Evolutionary conservation across 2,888 invertebrate genomes (phyloP).

Genomic region (Dynastes grantii): DNA sequence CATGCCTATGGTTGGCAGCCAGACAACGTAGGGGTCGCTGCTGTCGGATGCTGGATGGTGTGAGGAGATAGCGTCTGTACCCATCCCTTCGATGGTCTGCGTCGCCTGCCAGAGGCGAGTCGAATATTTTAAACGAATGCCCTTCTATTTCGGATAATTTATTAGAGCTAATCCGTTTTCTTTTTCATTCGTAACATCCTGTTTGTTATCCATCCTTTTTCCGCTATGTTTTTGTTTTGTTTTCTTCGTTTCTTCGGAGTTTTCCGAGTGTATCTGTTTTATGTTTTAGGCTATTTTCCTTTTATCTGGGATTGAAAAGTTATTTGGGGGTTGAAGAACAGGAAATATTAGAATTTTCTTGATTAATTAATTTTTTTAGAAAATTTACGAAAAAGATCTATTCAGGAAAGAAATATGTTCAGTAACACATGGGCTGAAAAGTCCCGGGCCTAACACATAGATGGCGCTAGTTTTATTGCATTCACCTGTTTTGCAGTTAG

Average conservation of each 20-base stretch:
- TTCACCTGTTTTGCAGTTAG: too few relatives aligned
- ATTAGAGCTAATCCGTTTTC: conserved; percentile 35
- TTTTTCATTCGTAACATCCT: conserved; percentile 21
- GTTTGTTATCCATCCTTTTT: conserved; percentile 10
- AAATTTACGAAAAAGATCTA: too few relatives aligned
- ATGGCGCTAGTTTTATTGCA: too few relatives aligned
- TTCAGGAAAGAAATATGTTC: too few relatives aligned
- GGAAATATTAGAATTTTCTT: too few relatives aligned
- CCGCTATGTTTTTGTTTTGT: not conserved
- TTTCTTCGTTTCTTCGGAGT: not conserved
- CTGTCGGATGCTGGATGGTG: not conserved
- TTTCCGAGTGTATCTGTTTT: not conserved
- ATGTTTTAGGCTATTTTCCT: too few relatives aligned
- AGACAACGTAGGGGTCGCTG: not conserved
- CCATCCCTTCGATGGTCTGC: conserved; percentile 25
- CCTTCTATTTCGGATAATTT: conserved; percentile 32
- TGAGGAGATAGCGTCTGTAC: conserved; percentile 10
- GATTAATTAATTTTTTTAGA: too few relatives aligned
- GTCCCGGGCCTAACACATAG: too few relatives aligned
- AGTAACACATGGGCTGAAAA: too few relatives aligned
- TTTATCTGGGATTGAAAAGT: too few relatives aligned
- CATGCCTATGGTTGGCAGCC: not conserved
- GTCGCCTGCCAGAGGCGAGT: not conserved
- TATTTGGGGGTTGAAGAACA: too few relatives aligned
- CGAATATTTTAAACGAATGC: conserved; percentile 40